phyloP scores from a whole-genome alignment of 2,113 vertebrate species.

The Ciconia boyciana region DNA sequence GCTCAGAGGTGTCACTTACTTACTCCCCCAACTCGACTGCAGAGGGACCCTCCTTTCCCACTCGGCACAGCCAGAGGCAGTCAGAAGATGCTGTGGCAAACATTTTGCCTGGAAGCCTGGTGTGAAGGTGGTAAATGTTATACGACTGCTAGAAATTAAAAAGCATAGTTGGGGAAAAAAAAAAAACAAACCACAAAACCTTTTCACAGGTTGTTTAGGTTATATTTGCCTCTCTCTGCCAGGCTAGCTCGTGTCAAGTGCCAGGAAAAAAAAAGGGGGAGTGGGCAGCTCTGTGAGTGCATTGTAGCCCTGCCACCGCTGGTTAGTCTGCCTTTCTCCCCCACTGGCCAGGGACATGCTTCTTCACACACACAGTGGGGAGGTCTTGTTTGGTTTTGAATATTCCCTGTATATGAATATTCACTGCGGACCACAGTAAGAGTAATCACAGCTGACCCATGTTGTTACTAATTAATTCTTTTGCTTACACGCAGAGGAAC shows the following conservation, averaged over 20 bases:
- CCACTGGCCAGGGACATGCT: not conserved
- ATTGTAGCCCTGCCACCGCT: not conserved
- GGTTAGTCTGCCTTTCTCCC: not conserved
- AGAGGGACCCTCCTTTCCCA: not conserved
- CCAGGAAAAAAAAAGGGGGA: not conserved
- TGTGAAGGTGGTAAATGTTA: not conserved
- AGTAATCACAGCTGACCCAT: slow-evolving; percentile 9
- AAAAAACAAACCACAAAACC: no score
- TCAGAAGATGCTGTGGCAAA: not conserved
- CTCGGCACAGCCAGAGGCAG: fast-evolving
- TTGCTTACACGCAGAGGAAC: not conserved
- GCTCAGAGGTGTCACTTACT: not conserved
- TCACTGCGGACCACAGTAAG: not conserved
- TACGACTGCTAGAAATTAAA: not conserved
- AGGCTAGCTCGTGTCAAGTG: not conserved
- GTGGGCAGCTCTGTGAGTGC: not conserved
- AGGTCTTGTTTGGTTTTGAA: slow-evolving; percentile 34
- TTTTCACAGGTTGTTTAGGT: not conserved
- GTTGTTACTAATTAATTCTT: slow-evolving; percentile 56
- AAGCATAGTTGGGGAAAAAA: not conserved
- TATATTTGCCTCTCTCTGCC: not conserved
- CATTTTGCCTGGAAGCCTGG: not conserved
- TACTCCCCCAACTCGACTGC: not conserved
- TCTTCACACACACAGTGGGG: slow-evolving; percentile 4
- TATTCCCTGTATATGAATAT: slow-evolving; percentile 4